Base-by-base conservation (phyloP, 2,113 vertebrate genomes). In the Colistium nudipinnis region DNA sequence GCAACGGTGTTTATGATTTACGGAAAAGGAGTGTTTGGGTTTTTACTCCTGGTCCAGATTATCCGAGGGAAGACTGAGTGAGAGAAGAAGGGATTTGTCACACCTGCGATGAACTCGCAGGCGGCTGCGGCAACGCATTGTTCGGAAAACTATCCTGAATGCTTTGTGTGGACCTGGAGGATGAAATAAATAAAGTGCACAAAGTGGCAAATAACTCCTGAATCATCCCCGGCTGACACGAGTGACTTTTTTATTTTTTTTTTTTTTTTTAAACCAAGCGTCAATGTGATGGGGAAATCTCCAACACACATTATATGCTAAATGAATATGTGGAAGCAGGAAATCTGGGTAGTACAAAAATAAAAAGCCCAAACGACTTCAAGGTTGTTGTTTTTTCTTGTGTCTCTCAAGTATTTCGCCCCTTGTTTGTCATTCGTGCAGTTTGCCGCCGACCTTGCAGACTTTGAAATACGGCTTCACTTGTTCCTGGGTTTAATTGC, bases 11-110 rank as follows among this genome's bases (percentile, higher is more conserved):
- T 76, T 35, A 31, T 60, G 56, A 78, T 54, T 70, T 44, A 14
- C 35, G 31, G 22, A 65, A 39, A 9, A n/a, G n/a, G 7, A 9
- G 30, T 4, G 64, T 41, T 53, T 66, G 17, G 36, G n/a, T 63
- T 24, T 49, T 19, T 38, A 27, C 51, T 63, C 53, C 45, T 53
- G 33, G 48, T 14, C 63, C 65, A 69, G 62, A 74, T 77, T 62
- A 68, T 51, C 27, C 25, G 14, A 70, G 48, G 47, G 27, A 62
- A 35, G 45, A 54, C 43, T 30, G 68, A 35, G n/a, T 30, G 45
- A 62, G 49, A 27, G 30, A 24, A 11, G 35, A n/a, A 41, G 25
- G 67, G 59, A 76, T 70, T 33, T 43, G 47, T 65, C 16, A 66
- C 22, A 11, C 31, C 33, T 13, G 7, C 49, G 25, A 64, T 38